Conservation (phyloP, 2,888 invertebrate genomes). For the Plemyria rubiginata region DNA sequence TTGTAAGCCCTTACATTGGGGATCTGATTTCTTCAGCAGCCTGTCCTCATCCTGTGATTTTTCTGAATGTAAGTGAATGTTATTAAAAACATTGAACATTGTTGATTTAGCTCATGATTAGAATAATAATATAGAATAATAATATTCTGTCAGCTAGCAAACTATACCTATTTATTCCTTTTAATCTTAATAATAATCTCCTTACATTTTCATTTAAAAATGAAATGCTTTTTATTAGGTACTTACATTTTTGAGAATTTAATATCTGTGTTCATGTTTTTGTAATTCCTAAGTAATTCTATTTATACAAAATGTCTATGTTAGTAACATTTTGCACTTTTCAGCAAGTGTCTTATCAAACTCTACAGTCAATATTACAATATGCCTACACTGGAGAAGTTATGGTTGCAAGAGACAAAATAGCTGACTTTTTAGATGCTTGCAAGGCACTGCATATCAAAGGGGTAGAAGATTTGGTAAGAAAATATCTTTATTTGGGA, state of each 20-base stretch:
- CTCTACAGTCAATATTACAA: constrained; percentile 68
- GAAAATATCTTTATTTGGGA: constrained; percentile 1
- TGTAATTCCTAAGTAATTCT: not conserved
- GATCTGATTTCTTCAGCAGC: constrained; percentile 67
- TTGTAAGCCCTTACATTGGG: constrained; percentile 76
- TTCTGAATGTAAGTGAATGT: constrained; percentile 69
- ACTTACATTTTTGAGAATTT: too few relatives aligned
- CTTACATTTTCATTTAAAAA: too few relatives aligned
- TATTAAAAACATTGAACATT: too few relatives aligned
- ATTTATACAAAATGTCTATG: not conserved
- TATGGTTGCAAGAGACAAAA: constrained; percentile 57
- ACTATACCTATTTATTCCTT: too few relatives aligned
- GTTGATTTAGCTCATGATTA: too few relatives aligned
- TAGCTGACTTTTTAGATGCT: constrained; percentile 65
- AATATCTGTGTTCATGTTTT: too few relatives aligned
- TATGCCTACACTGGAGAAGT: constrained; percentile 79
- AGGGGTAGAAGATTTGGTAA: constrained; percentile 73
- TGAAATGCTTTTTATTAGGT: too few relatives aligned
- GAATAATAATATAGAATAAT: too few relatives aligned
- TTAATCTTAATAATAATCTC: too few relatives aligned
- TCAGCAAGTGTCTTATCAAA: constrained; percentile 71
- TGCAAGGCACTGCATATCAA: constrained; percentile 72
- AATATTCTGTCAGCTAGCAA: too few relatives aligned
- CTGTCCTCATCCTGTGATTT: constrained; percentile 75
- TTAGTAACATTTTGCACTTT: constrained; percentile 41